Conservation (phyloP, 2,113 vertebrate genomes). For the Thomomys bottae region DNA sequence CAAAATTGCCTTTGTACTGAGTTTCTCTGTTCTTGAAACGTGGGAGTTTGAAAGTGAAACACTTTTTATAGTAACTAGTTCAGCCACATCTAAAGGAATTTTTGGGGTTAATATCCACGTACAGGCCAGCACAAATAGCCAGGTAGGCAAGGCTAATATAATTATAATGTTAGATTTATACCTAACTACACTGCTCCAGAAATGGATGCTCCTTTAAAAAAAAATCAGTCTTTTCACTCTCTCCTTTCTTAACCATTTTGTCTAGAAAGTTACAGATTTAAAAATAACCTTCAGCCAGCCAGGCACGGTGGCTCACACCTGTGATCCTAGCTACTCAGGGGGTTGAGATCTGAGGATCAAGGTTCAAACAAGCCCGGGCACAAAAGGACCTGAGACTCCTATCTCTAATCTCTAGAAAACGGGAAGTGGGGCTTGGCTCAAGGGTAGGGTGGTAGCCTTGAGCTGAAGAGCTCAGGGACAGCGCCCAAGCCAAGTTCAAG, state of each 20-base stretch:
- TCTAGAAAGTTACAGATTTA: neutral
- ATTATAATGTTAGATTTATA: neutral
- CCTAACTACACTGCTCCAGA: conserved; percentile 13
- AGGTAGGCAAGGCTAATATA: conserved; percentile 29
- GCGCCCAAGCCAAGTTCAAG: no score
- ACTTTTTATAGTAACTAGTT: conserved; percentile 71
- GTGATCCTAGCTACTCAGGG: no score
- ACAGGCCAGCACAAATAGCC: conserved; percentile 52
- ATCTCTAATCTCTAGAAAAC: no score
- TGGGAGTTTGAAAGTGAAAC: conserved; percentile 72
- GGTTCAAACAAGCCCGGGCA: no score
- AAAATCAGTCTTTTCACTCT: conserved; percentile 6
- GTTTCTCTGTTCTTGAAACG: conserved; percentile 64
- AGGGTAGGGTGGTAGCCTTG: no score
- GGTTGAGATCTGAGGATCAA: no score
- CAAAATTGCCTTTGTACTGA: conserved; percentile 46
- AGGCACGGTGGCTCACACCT: no score
- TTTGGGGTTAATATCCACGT: conserved; percentile 54
- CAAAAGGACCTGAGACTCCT: no score
- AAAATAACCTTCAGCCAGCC: conserved; percentile 22
- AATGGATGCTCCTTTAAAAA: neutral
- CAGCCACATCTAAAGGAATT: conserved; percentile 46
- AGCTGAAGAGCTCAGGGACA: no score
- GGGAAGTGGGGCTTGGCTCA: no score
- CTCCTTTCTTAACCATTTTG: neutral